phyloP scores from a whole-genome alignment of 2,888 invertebrate genomes.

The Pomacea canaliculata region DNA sequence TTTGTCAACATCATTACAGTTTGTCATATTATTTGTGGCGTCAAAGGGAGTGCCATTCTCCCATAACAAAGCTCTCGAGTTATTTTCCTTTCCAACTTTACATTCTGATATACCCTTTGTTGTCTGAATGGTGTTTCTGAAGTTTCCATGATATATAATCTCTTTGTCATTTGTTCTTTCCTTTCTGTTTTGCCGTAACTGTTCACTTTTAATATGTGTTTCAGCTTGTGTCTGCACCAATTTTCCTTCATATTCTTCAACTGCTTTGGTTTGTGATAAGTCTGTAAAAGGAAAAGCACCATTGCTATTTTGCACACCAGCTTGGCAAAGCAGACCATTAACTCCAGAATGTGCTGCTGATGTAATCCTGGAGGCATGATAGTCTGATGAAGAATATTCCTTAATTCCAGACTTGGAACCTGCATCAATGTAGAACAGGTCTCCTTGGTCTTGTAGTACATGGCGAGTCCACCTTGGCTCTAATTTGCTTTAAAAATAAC shows the following conservation, averaged over 20 bases:
- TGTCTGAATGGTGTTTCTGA: background rate
- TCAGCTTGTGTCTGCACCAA: slow-evolving; percentile 9
- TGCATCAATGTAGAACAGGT: slow-evolving; percentile 48
- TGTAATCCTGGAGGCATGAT: background rate
- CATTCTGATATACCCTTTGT: background rate
- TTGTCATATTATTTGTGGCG: background rate
- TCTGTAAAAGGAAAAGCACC: background rate
- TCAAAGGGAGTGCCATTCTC: background rate
- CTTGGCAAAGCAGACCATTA: slow-evolving; percentile 5
- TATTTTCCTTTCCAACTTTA: slow-evolving; percentile 9
- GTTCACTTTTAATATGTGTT: slow-evolving; percentile 19
- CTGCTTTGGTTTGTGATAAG: background rate
- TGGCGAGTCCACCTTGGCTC: slow-evolving; percentile 45
- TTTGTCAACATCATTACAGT: no score
- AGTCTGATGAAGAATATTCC: background rate
- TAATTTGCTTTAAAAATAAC: slow-evolving; percentile 35
- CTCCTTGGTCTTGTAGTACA: slow-evolving; percentile 45
- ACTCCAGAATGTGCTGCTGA: slow-evolving; percentile 6
- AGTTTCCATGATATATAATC: background rate
- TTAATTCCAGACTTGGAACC: slow-evolving; percentile 14
- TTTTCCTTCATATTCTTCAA: slow-evolving; percentile 24
- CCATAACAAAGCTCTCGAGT: slow-evolving; percentile 6
- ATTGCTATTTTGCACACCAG: background rate
- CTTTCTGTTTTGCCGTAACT: slow-evolving; percentile 17
- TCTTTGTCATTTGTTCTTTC: background rate